Base-by-base conservation (phyloP, 2,113 vertebrate species). In the rat (Rattus norvegicus) region DNA sequence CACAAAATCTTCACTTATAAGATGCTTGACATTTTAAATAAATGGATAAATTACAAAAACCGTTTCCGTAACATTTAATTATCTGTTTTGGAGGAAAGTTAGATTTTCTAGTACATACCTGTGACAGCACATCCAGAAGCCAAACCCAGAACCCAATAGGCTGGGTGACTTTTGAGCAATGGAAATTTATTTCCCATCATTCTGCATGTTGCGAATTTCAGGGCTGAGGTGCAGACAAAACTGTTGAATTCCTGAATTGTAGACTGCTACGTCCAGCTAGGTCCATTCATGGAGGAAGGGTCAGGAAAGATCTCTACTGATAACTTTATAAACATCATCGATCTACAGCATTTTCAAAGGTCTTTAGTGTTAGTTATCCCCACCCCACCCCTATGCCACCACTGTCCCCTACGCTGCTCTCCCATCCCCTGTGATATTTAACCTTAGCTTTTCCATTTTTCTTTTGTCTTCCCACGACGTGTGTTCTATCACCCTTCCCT, bases 11-110 rank as follows among this genome's bases (percentile, higher is more conserved):
- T 43, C 9, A 43, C 20, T 86, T 89, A 43, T 36, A 81, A 94
- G 28, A 3, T 24, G 3, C n/a, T 54, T 85, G 47, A 16, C 26
- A 76, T 90, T 95, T 89, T 72, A 92, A 90, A 86, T 95, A 26
- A 90, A 70, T 30, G 5, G 5, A 56, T 85, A 56, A 69, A 75
- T 76, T 83, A 73, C 1, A 80, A 80, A 47, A 72, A 79, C 49
- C 24, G 0, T 0, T 49, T 26, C 79, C 28, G 20, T 69, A n/a
- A 73, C 52, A 84, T 87, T 79, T 94, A 72, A 59, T 36, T 81
- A 22, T 93, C 80, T 30, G 59, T 91, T 91, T 79, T 83, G 47
- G 43, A n/a, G 43, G 86, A 59, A 79, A 72, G 8, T 67, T 65
- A 43, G 14, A 80, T 80, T 89, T 92, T 61, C 16, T 75, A 59